These are phyloP conservation scores for Myotis planiceps DNA, from an alignment of 2,797 vertebrate genomes.

Conservation along the genomic window DNA sequence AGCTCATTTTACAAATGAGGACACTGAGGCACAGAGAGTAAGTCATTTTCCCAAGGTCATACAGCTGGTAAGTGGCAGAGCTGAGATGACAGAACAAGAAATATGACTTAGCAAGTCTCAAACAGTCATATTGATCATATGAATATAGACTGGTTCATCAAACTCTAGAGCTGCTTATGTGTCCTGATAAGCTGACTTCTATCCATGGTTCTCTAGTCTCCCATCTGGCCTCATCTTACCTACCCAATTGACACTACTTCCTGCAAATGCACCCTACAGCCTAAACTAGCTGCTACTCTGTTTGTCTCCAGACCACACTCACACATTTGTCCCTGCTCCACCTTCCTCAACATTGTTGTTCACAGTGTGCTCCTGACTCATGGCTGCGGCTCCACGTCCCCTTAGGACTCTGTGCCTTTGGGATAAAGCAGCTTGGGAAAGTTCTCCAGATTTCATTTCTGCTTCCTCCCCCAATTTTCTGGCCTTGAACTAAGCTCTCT, in stretches of 20 bases:
- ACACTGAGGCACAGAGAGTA: not conserved
- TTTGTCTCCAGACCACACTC: not conserved
- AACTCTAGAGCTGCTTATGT: not conserved
- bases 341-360: not conserved
- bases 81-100: not conserved
- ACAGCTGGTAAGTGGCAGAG: not conserved
- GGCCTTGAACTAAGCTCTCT: not conserved
- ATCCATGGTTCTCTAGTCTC: not conserved
- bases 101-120: not conserved
- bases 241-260: not conserved
- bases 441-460: not conserved
- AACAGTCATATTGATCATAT: not conserved
- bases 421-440: not conserved
- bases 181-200: not conserved
- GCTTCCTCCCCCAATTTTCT: not conserved
- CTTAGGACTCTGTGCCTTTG: not conserved
- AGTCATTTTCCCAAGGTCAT: not conserved
- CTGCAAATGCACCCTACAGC: not conserved
- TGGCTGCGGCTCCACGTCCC: not conserved
- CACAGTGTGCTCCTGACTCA: not conserved
- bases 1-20: not conserved
- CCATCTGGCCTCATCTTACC: not conserved
- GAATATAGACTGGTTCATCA: not conserved
- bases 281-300: not conserved
- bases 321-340: not conserved